Evolutionary conservation across 2,888 invertebrate genomes (phyloP).

Genomic region (Hirtodrosophila duncani): DNA sequence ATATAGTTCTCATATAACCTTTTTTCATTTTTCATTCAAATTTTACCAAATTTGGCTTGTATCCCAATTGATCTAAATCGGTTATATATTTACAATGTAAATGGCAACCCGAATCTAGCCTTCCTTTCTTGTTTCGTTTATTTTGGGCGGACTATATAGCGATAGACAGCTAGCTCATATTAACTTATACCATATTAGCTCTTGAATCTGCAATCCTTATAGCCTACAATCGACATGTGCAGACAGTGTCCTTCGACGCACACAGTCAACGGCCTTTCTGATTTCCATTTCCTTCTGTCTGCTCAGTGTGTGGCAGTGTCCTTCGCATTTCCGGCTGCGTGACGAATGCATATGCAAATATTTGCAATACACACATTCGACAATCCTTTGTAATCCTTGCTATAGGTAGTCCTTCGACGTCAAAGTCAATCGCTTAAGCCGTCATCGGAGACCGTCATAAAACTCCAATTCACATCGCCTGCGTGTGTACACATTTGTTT

Average conservation of each 20-base stretch:
- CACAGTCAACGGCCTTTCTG: constrained; percentile 4
- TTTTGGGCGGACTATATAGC: too few species aligned
- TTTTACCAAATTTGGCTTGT: too few species aligned
- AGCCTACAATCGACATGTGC: too few species aligned
- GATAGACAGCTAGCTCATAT: too few species aligned
- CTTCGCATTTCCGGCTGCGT: constrained; percentile 63
- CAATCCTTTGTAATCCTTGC: constrained; percentile 74
- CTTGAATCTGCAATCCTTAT: too few species aligned
- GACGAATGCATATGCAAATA: constrained; percentile 62
- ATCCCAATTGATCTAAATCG: too few species aligned
- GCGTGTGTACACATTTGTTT: constrained; percentile 42
- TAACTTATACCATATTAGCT: too few species aligned
- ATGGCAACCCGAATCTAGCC: too few species aligned
- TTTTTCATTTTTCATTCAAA: too few species aligned
- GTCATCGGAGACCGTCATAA: constrained; percentile 60
- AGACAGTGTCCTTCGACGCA: constrained; percentile 12
- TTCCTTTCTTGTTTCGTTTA: too few species aligned
- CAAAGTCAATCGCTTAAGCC: constrained; percentile 42
- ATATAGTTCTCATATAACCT: too few species aligned
- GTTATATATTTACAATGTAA: too few species aligned
- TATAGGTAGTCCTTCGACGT: constrained; percentile 45
- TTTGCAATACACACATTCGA: constrained; percentile 54
- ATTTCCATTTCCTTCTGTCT: constrained; percentile 6
- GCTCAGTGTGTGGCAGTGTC: constrained; percentile 31
- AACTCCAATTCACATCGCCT: constrained; percentile 35